Conservation (phyloP, 2,888 invertebrate species). For the Drosophila fulvimacula region DNA sequence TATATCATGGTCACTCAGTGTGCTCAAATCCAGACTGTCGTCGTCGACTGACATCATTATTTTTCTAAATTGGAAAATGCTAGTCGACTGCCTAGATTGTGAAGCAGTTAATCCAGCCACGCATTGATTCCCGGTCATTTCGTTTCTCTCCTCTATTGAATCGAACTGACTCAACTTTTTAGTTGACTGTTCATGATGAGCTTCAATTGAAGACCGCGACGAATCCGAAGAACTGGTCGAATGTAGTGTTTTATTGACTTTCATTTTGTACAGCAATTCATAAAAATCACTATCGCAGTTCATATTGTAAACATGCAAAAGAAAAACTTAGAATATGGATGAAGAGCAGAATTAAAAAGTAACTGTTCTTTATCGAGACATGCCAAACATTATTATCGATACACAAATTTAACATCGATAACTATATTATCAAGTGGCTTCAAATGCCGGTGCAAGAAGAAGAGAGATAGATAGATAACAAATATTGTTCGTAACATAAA, state of each 20-base stretch:
- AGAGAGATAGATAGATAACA: slow-evolving; percentile 57
- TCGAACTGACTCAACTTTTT: neutral
- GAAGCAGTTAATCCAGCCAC: neutral
- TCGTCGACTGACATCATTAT: neutral
- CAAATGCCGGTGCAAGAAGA: slow-evolving; percentile 57
- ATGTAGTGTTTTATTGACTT: slow-evolving; percentile 12
- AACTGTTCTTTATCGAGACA: slow-evolving; percentile 29
- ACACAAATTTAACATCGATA: slow-evolving; percentile 8
- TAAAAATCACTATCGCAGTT: slow-evolving; percentile 6
- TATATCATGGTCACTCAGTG: neutral
- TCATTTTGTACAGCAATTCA: slow-evolving; percentile 5
- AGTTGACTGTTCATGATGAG: neutral
- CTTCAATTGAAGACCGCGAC: neutral
- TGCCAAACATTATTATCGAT: slow-evolving; percentile 6
- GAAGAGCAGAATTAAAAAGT: slow-evolving; percentile 10
- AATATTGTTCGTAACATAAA: slow-evolving; percentile 11
- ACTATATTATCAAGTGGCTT: slow-evolving; percentile 21
- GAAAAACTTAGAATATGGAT: neutral
- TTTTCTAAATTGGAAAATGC: neutral
- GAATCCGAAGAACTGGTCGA: slow-evolving; percentile 12
- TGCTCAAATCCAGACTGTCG: neutral
- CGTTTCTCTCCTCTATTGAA: neutral
- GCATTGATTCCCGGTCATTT: neutral
- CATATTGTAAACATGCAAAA: neutral
- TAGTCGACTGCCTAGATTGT: neutral